Evolutionary conservation across 2,113 vertebrate species (phyloP).

Genomic region (Neodontobutis hainanensis): DNA sequence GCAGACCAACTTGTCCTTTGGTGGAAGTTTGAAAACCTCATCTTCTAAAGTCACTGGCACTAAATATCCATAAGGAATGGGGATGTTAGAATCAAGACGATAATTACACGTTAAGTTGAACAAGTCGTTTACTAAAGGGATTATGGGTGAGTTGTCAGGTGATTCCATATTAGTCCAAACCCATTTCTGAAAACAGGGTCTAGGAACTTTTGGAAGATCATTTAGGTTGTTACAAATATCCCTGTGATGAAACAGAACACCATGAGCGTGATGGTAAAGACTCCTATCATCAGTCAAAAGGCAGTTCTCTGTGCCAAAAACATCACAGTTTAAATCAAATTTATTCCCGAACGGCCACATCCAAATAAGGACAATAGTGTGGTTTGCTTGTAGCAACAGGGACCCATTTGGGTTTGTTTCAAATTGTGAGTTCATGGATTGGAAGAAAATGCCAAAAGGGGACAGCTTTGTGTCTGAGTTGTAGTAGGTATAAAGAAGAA

Average conservation of each 20-base stretch:
- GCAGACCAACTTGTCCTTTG: conserved; percentile 85
- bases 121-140: conserved; percentile 76
- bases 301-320: conserved; percentile 82
- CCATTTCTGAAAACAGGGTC: conserved; percentile 88
- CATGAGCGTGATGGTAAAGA: conserved; percentile 81
- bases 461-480: conserved; percentile 80
- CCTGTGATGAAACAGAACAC: conserved; percentile 85
- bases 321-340: conserved; percentile 73
- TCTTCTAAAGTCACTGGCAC: conserved; percentile 67
- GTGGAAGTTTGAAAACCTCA: conserved; percentile 80
- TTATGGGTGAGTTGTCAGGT: conserved; percentile 78
- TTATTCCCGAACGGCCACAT: conserved; percentile 85
- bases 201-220: conserved; percentile 78
- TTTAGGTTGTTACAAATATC: conserved; percentile 76
- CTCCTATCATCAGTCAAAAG: conserved; percentile 82
- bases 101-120: conserved; percentile 88
- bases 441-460: conserved; percentile 67
- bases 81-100: conserved; percentile 84
- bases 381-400: background rate
- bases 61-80: conserved; percentile 86
- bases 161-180: conserved; percentile 91
- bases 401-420: background rate
- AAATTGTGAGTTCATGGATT: no score
- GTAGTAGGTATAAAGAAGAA: conserved; percentile 82
- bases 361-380: conserved; percentile 85